Percentiles rank a stretch among this genome's conserved stretches.
These are phyloP conservation scores for Atractosteus spatula DNA, from an alignment of 2,113 vertebrate genomes.

Conservation along the genomic window DNA sequence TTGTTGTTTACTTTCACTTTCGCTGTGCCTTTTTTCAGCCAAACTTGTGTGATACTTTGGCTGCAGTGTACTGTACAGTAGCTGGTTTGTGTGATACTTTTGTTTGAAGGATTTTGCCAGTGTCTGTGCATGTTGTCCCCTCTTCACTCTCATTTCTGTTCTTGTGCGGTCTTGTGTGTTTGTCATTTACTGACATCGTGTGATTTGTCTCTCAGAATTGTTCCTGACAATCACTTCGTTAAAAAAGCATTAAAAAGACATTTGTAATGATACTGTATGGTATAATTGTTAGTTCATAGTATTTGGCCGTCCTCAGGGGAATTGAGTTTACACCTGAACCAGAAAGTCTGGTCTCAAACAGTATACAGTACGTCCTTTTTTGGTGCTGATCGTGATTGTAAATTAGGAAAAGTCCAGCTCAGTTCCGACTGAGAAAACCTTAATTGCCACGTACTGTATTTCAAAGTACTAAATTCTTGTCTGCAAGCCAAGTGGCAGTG, in stretches of 20 bases:
- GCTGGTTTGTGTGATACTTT: slow-evolving; percentile 44
- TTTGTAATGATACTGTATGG: neutral
- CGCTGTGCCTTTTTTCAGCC: slow-evolving; percentile 64
- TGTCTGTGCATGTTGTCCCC: slow-evolving; percentile 58
- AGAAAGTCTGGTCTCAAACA: neutral
- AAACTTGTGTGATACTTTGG: slow-evolving; percentile 51
- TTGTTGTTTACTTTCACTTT: slow-evolving; percentile 32
- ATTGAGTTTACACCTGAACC: neutral
- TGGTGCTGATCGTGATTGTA: too few species aligned
- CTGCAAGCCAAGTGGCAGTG: neutral
- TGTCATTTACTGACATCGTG: neutral
- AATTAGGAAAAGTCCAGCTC: too few species aligned
- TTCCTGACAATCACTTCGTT: neutral
- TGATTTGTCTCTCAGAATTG: slow-evolving; percentile 6
- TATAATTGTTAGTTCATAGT: slow-evolving; percentile 5
- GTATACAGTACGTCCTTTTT: too few species aligned
- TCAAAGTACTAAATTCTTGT: neutral
- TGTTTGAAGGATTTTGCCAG: slow-evolving; percentile 45
- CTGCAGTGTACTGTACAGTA: slow-evolving; percentile 50
- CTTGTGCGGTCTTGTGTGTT: neutral
- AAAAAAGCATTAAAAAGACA: neutral
- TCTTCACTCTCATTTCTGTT: slow-evolving; percentile 46
- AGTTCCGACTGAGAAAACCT: too few species aligned
- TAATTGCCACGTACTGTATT: too few species aligned
- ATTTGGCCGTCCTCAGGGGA: neutral